These are phyloP conservation scores for Pomatostomus ruficeps DNA, from an alignment of 2,113 vertebrate species.

Conservation along the genomic window DNA sequence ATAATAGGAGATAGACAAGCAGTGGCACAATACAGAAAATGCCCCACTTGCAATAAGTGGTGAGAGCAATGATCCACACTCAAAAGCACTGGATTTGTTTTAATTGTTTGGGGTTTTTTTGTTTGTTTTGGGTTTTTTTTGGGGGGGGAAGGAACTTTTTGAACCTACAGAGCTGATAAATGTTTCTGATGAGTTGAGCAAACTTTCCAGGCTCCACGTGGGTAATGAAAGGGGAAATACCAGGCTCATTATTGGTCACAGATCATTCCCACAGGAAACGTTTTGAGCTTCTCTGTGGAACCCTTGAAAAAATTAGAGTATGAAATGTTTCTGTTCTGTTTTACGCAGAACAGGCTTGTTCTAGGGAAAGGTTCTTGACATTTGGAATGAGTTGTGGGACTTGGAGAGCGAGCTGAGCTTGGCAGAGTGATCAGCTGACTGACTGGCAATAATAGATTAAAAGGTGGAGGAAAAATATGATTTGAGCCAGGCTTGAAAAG, in stretches of 20 bases:
- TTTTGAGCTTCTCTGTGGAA: not conserved
- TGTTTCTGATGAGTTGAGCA: not conserved
- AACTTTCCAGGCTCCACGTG: not conserved
- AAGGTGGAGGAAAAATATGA: not conserved
- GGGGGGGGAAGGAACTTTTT: not conserved
- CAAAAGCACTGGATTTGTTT: not conserved
- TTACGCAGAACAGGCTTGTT: not conserved
- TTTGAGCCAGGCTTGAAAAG: not conserved
- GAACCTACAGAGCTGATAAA: not conserved
- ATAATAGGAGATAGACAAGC: not conserved
- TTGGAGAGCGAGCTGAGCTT: not conserved
- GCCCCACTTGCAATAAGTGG: too few relatives aligned
- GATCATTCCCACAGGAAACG: not conserved
- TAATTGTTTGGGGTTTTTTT: rapidly evolving
- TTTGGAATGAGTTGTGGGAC: not conserved
- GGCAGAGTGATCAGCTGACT: not conserved
- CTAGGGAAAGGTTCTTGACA: not conserved
- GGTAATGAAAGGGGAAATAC: not conserved
- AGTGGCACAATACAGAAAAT: too few relatives aligned
- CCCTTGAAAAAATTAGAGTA: not conserved
- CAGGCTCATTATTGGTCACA: not conserved
- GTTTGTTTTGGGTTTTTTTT: too few relatives aligned
- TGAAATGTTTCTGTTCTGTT: not conserved
- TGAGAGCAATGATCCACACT: too few relatives aligned
- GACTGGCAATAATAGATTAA: not conserved